Base-by-base conservation (phyloP, 2,797 vertebrate species). In the Ispidina picta region DNA sequence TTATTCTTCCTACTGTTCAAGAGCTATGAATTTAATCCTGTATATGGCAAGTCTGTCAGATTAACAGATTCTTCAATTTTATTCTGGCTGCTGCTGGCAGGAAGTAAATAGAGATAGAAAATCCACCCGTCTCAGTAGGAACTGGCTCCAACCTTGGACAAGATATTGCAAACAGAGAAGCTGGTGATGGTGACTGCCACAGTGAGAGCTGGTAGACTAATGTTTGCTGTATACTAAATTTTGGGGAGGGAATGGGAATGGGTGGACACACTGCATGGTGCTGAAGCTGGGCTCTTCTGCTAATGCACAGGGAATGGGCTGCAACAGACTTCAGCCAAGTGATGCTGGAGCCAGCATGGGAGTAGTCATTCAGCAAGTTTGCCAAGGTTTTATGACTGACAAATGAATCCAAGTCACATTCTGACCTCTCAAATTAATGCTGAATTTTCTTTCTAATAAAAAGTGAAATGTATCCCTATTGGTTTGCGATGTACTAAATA, bases 231-330 rank as follows among this genome's bases (percentile, higher is more conserved):
- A n/a, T 33, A 15, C 21, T 3, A 2, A 11, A 8, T 51, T 21
- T 46, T 6, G 13, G 26, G n/a, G 20, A 29, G n/a, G 4, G 6
- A 15, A 8, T 51, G 48, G 15, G 48, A 15, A 51, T 28, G 49
- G 49, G 49, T 51, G 25, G 49, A 49, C 48, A 15, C 18, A 14
- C 29, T 35, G 11, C 11, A 0, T 4, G 59, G 7, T 17, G 17
- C 59, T 66, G 54, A 21, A 14, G 16, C 59, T 46, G 1, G 0
- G 22, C 19, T 48, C 31, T 81, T 22, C 58, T 4, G 4, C 0
- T 2, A 48, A 31, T 8, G 21, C 43, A 37, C 43, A 44, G 39
- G 6, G 48, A 80, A 10, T 0, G 2, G 14, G 21, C 59, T 48
- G n/a, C 23, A 10, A 0, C 18, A 21, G 31, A 23, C 6, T 37